Evolutionary conservation across 2,888 invertebrate genomes (phyloP).

Genomic region (Amorpha juglandis): DNA sequence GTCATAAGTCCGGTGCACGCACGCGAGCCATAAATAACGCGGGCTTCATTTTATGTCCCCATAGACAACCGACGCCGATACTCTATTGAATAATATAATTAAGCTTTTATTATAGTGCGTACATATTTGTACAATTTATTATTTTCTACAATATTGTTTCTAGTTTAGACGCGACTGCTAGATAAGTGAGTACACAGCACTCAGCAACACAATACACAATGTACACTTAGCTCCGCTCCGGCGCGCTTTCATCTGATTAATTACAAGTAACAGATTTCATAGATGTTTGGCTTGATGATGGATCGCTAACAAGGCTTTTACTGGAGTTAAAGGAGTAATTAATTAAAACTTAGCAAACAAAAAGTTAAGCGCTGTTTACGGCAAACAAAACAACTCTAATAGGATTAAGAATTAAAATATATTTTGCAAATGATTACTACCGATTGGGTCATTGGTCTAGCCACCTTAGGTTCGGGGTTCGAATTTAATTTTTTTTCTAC

Average conservation of each 20-base stretch:
- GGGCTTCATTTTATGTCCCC: conserved; percentile 60
- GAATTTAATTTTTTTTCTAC: too few species aligned
- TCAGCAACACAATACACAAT: neutral
- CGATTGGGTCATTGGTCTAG: neutral
- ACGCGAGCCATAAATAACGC: conserved; percentile 70
- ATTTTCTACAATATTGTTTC: neutral
- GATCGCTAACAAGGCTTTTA: conserved; percentile 45
- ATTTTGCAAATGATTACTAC: neutral
- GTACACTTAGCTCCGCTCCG: conserved; percentile 26
- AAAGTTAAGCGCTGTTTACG: conserved; percentile 5
- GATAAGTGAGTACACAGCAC: neutral
- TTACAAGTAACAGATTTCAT: conserved; percentile 56
- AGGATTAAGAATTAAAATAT: neutral
- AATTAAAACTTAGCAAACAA: conserved; percentile 39
- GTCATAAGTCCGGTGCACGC: conserved; percentile 63
- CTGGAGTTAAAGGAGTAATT: conserved; percentile 45
- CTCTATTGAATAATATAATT: conserved; percentile 58
- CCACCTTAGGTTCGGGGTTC: too few species aligned
- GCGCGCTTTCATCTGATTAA: conserved; percentile 42
- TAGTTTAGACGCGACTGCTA: neutral
- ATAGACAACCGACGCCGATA: conserved; percentile 49
- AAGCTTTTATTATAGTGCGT: conserved; percentile 35
- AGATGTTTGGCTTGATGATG: conserved; percentile 62
- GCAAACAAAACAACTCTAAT: neutral
- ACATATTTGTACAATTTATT: conserved; percentile 1